phyloP scores from a whole-genome alignment of 2,113 vertebrate species.

The Python bivittatus region DNA sequence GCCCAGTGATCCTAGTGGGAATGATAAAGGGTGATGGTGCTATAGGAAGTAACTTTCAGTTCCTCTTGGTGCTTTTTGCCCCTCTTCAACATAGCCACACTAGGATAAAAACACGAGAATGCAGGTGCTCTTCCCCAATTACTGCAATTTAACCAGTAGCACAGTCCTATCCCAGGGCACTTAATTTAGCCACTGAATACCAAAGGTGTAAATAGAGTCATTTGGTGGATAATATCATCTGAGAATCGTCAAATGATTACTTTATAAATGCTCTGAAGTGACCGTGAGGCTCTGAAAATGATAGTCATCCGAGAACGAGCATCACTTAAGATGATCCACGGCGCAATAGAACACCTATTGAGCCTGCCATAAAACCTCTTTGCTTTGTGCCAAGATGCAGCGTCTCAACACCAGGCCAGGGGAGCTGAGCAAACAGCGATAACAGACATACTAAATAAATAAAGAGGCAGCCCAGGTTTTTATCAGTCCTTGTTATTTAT shows the following conservation, averaged over 20 bases:
- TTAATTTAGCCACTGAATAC: not conserved
- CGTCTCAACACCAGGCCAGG: not conserved
- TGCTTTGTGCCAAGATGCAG: not conserved
- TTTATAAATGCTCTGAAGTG: slow-evolving; percentile 16
- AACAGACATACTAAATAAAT: not conserved
- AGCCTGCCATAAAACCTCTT: slow-evolving; percentile 9
- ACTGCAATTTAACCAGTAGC: not conserved
- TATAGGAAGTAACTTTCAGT: not conserved
- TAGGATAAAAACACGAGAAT: not conserved
- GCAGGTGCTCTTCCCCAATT: too few relatives aligned
- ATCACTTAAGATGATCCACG: slow-evolving; percentile 20
- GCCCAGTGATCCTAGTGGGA: not conserved
- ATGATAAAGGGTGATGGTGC: not conserved
- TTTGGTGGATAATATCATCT: slow-evolving; percentile 2
- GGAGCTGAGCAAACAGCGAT: not conserved
- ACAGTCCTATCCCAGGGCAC: not conserved
- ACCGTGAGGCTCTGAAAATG: not conserved
- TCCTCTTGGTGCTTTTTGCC: not conserved
- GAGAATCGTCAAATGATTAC: not conserved
- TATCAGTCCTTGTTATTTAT: slow-evolving; percentile 31
- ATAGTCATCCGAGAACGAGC: not conserved
- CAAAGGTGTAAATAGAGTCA: not conserved
- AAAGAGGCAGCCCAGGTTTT: not conserved
- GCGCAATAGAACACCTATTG: slow-evolving; percentile 10
- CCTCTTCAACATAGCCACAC: not conserved